phyloP scores from a whole-genome alignment of 2,888 invertebrate species.

The Tipula confusa region DNA sequence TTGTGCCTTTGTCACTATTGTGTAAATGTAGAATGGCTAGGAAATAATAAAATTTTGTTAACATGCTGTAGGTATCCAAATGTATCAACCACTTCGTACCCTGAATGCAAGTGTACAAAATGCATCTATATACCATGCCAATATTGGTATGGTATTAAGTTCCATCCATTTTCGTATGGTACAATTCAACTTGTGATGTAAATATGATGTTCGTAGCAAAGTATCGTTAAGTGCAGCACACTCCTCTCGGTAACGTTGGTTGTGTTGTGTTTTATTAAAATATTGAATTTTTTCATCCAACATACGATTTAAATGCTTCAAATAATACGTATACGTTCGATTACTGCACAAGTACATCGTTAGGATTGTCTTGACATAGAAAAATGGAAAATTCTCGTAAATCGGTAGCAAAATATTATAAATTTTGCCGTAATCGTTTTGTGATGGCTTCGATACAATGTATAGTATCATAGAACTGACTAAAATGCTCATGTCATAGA shows the following conservation, averaged over 20 bases:
- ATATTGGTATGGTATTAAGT: neutral
- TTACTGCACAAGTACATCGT: too few species aligned
- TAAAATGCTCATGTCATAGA: neutral
- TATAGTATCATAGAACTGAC: neutral
- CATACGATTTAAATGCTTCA: neutral
- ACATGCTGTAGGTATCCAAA: neutral
- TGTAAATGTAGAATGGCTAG: neutral
- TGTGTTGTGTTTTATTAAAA: neutral
- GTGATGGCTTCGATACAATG: neutral
- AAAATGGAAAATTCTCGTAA: neutral
- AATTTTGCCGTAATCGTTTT: neutral
- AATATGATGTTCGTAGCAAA: neutral
- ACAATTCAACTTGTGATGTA: neutral
- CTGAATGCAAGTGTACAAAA: neutral
- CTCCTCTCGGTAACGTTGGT: neutral
- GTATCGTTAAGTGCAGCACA: neutral
- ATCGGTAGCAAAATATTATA: neutral
- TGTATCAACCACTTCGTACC: neutral
- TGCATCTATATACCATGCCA: neutral
- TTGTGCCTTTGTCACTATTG: neutral
- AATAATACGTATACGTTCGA: neutral
- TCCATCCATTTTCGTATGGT: neutral
- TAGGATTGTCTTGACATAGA: neutral
- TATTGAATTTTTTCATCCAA: neutral
- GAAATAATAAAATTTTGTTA: neutral